Base-by-base conservation (phyloP, 2,797 vertebrate genomes). In the Taeniopygia guttata region DNA sequence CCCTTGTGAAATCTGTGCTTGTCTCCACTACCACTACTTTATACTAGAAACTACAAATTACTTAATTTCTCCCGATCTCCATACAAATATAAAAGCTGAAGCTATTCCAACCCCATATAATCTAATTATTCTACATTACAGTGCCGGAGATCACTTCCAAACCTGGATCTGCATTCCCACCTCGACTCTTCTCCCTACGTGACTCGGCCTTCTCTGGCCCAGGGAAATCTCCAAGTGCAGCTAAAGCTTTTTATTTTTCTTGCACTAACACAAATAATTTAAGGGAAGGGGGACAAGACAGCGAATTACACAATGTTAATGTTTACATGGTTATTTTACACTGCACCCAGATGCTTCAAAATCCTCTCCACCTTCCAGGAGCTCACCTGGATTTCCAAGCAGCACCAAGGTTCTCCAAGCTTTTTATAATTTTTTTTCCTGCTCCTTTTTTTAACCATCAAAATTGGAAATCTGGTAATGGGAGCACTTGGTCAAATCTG, bases 71-170 rank as follows among this genome's bases (percentile, higher is more conserved):
- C 90, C 82, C 30, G 2, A 69, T 91, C 93, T 94, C 90, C 92
- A 70, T 97, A 94, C 79, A 96, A 96, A 96, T 95, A 96, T 96
- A 95, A 79, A 94, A 87, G 89, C 90, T 80, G 55, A 94, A 95
- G 84, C 90, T 94, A 95, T 68, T 78, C 74, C 82, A 84, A 86
- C 87, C 87, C 62, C 82, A 60, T 89, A 93, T 62, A 86, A 82
- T 85, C 88, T 91, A 81, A 55, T 58, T 89, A 89, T 67, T 90
- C 85, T 89, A 95, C 94, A 91, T 95, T 86, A 87, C 90, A 93
- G 90, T 94, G 84, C 80, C 6, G 1, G 93, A 84, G 75, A 92
- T 77, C 10, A 23, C 46, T 66, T 87, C 85, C 81, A 74, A 70
- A 51, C 49, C 45, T 0, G 1, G 36, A 84, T 34, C 85, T 83